A percentile compares a stretch with the other conserved stretches of the same genome.
Conservation (phyloP, 2,113 vertebrate species). For the Pteruthius melanotis region DNA sequence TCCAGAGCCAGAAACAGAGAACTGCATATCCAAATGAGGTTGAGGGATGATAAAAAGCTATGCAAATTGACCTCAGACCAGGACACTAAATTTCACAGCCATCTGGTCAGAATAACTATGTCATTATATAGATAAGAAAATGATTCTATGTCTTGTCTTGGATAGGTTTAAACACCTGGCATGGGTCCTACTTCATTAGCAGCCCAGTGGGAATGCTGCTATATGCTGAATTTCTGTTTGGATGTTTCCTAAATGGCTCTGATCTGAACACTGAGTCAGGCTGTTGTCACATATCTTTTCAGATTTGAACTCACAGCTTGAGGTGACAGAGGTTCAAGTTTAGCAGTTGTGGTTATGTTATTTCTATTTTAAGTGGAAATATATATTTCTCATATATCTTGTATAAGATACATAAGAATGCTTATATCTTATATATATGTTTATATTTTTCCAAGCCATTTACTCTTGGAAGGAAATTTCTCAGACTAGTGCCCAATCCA, state of each 20-base stretch:
- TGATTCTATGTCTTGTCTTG: background rate
- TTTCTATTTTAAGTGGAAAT: background rate
- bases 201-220: background rate
- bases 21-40: background rate
- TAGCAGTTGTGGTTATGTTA: background rate
- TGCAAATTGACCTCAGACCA: background rate
- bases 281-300: background rate
- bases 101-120: background rate
- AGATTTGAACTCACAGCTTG: constrained; percentile 5
- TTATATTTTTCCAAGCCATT: background rate
- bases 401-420: background rate
- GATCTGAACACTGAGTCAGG: background rate
- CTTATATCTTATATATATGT: background rate
- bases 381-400: background rate
- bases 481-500: background rate
- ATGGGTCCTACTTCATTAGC: background rate
- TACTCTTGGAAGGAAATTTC: background rate
- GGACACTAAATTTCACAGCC: background rate
- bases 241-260: background rate
- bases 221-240: background rate
- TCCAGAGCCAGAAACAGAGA: background rate
- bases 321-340: background rate
- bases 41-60: background rate
- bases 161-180: background rate
- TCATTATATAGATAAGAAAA: background rate